Base-by-base conservation (phyloP, 2,888 invertebrate species). In the Gasteruption jaculator region DNA sequence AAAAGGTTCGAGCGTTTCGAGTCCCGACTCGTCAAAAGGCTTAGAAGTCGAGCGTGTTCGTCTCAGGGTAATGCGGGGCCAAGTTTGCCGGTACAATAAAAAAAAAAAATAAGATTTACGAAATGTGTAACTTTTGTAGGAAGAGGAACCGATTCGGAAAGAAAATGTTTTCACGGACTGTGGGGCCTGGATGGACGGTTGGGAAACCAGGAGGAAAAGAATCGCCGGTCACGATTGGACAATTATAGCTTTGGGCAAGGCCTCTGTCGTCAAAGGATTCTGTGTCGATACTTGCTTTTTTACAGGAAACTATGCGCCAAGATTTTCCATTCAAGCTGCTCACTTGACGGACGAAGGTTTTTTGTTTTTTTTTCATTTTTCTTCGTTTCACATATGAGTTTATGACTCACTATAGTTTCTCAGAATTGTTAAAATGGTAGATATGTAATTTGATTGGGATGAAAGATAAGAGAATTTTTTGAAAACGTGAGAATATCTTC, bases 101-200 rank as follows among this genome's bases (percentile, higher is more conserved):
- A n/a, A n/a, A n/a, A n/a, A n/a, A n/a, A n/a, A n/a, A n/a, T n/a
- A n/a, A n/a, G n/a, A n/a, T n/a, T n/a, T n/a, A n/a, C n/a, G n/a
- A n/a, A n/a, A n/a, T n/a, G n/a, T n/a, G n/a, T n/a, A n/a, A n/a
- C 37, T 37, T 34, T 24, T 20, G 18, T 15, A 72, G 18, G 77
- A 77, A 32, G 63, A 67, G 1, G 77, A 78, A 3, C 77, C 81
- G 0, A 62, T 77, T 10, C 81, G 78, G 66, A 74, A 77, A 11
- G 66, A 75, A 4, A 77, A 77, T 1, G 73, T 75, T 46, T 82
- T 75, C 58, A 81, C 81, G 0, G 77, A 78, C 35, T 79, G 67
- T 43, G 82, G 82, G 1, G 82, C 82, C 56, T 81, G 80, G 81
- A 82, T 82, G 81, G 82, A 82, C 50, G 82, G 81, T 0, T 82